A percentile compares a stretch with the other conserved stretches of the same genome.
phyloP scores from a whole-genome alignment of 2,797 vertebrate species.

The Trematomus bernacchii region DNA sequence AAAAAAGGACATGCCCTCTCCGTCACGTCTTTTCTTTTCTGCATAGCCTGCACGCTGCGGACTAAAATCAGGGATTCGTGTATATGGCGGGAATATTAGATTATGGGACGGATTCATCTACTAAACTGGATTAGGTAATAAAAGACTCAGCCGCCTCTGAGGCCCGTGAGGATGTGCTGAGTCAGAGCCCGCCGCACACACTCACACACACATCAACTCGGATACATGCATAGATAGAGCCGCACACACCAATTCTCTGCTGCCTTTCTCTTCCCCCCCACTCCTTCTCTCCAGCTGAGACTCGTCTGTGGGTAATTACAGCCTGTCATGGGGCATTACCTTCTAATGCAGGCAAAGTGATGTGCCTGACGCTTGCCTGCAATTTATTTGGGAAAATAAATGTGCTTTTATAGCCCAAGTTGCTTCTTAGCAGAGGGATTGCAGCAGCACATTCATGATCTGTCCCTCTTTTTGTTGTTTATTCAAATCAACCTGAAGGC shows the following conservation, averaged over 20 bases:
- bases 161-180: slow-evolving; percentile 70
- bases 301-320: slow-evolving; percentile 66
- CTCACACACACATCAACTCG: slow-evolving; percentile 18
- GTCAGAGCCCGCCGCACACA: slow-evolving; percentile 61
- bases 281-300: slow-evolving; percentile 44
- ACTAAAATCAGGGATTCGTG: slow-evolving; percentile 78
- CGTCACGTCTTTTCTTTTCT: slow-evolving; percentile 36
- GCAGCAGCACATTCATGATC: slow-evolving; percentile 36
- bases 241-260: slow-evolving; percentile 18
- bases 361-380: slow-evolving; percentile 53
- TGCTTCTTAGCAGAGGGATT: slow-evolving; percentile 30
- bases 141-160: slow-evolving; percentile 69
- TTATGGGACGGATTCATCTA: slow-evolving; percentile 80
- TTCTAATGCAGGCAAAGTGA: slow-evolving; percentile 62
- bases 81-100: slow-evolving; percentile 79
- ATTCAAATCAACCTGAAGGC: slow-evolving; percentile 20
- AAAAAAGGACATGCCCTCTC: no score
- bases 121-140: slow-evolving; percentile 86
- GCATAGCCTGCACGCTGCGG: slow-evolving; percentile 39
- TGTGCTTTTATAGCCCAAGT: slow-evolving; percentile 55
- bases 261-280: slow-evolving; percentile 13
- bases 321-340: slow-evolving; percentile 69
- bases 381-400: slow-evolving; percentile 61
- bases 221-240: slow-evolving; percentile 15
- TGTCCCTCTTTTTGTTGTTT: slow-evolving; percentile 46